These are phyloP conservation scores for Callospermophilus lateralis DNA, from an alignment of 2,113 vertebrate genomes.

Conservation along the genomic window DNA sequence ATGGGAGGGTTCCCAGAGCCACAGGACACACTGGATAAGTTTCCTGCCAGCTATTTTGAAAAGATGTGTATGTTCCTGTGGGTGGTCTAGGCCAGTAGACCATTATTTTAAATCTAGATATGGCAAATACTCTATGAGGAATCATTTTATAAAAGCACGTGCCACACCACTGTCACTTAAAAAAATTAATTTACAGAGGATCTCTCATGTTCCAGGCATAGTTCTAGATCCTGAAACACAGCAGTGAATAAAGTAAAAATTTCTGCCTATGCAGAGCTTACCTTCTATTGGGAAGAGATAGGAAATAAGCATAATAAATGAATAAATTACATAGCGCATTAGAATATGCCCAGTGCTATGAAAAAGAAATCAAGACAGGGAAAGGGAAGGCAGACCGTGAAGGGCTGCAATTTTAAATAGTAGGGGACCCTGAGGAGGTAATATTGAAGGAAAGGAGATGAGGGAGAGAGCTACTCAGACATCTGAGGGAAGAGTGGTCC, in stretches of 20 bases:
- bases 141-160: background rate
- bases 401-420: background rate
- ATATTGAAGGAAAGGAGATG: background rate
- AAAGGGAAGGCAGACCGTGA: background rate
- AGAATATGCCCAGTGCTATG: background rate
- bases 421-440: background rate
- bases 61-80: background rate
- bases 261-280: background rate
- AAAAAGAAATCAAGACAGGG: background rate
- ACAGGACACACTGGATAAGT: background rate
- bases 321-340: background rate
- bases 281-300: background rate
- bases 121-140: background rate
- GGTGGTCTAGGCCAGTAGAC: background rate
- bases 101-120: background rate
- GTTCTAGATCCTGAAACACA: background rate
- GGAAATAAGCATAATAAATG: background rate
- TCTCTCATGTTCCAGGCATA: background rate
- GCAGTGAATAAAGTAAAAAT: background rate
- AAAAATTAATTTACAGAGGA: background rate
- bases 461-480: background rate
- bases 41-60: background rate
- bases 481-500: background rate
- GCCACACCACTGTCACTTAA: background rate
- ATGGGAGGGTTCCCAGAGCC: background rate